Evolutionary conservation across 2,113 vertebrate genomes (phyloP), one percentile per base, ranked within the genome.

Genomic region (Ondatra zibethicus): DNA sequence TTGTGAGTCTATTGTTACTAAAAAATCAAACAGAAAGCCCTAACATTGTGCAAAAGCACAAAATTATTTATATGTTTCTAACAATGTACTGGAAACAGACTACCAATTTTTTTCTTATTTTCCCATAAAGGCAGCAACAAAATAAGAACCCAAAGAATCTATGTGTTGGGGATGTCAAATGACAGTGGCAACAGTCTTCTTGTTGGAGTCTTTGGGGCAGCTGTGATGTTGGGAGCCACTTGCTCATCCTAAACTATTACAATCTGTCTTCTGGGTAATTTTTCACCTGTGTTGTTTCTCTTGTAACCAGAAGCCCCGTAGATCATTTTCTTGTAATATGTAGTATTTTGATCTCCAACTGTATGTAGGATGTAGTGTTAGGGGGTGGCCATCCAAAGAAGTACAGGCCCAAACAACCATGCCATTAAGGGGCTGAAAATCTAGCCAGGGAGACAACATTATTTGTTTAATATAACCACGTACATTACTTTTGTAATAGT

Each of bases 391-490:
- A 36, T 65, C 23, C 27, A 65, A 36, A 61, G 25, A 80, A 12
- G 33, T 12, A 80, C 2, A 88, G 39, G 31, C 14, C 39, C 12
- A 52, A 63, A 90, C 7, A 89, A 31, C 65, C 42, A 29, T 93
- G 72, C 25, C n/a, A 70, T 96, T n/a, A 87, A 96, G 80, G 42
- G 84, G 63, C 66, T 96, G 95, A 89, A 75, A 94, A 52, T 96
- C 73, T 55, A 93, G 73, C 50, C 82, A 91, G 31, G 33, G n/a
- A 93, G 81, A 78, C 33, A 93, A 36, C 61, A 47, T 72, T 65
- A 65, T 84, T 96, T 93, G n/a, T 93, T 92, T 65, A 96, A 89
- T 68, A 73, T 88, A 96, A 86, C 86, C 85, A 52, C 27, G n/a
- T 17, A 76, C n/a, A 36, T n/a, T 88, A n/a, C 76, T 95, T 96